Percentiles rank a stretch among this genome's conserved stretches.
Conservation (phyloP, 2,888 invertebrate genomes). For the Corythucha ciliata region DNA sequence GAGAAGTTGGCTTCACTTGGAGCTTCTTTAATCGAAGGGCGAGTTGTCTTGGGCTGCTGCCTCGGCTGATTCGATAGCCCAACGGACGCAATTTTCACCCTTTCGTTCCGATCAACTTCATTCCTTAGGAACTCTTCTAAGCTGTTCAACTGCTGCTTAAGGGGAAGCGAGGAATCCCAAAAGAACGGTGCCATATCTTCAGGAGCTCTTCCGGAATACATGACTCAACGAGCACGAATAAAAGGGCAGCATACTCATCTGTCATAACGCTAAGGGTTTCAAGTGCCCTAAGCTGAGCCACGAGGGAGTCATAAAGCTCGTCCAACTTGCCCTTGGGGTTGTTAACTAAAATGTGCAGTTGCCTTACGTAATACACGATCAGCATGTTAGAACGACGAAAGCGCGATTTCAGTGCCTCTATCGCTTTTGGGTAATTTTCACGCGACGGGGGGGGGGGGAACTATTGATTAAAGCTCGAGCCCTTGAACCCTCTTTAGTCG, state of each 20-base stretch:
- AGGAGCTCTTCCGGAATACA: slow-evolving; percentile 36
- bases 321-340: slow-evolving; percentile 33
- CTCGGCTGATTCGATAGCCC: too few species aligned
- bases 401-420: slow-evolving; percentile 30
- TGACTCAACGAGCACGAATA: slow-evolving; percentile 38
- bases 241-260: slow-evolving; percentile 34
- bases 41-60: too few species aligned
- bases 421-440: slow-evolving; percentile 34
- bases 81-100: too few species aligned
- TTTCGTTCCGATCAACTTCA: too few species aligned
- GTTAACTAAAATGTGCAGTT: slow-evolving; percentile 31
- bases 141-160: too few species aligned
- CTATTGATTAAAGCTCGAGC: slow-evolving; percentile 34
- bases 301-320: slow-evolving; percentile 36
- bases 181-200: slow-evolving; percentile 34
- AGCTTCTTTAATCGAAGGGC: too few species aligned
- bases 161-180: too few species aligned
- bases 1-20: too few species aligned
- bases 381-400: slow-evolving; percentile 34
- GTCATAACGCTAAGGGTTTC: slow-evolving; percentile 35
- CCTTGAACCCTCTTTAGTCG: slow-evolving; percentile 6
- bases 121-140: too few species aligned
- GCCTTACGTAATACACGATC: slow-evolving; percentile 35
- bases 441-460: slow-evolving; percentile 32
- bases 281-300: slow-evolving; percentile 36